Evolutionary conservation across 2,797 vertebrate genomes (phyloP).

Genomic region (Hirundo rustica): DNA sequence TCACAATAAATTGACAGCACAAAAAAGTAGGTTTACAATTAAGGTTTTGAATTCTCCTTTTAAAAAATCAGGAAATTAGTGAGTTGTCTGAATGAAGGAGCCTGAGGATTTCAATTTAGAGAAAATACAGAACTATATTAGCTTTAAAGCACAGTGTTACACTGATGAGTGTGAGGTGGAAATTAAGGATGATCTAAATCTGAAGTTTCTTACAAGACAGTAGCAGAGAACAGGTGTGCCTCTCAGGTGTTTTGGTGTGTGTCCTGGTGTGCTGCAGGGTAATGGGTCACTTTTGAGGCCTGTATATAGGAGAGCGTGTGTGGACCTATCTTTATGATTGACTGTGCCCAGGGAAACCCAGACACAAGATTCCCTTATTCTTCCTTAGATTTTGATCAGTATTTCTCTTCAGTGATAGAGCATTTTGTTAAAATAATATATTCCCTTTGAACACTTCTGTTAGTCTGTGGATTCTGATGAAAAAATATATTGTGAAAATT

Average conservation of each 20-base stretch:
- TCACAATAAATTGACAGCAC: neutral
- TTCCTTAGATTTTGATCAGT: neutral
- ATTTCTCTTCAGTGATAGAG: neutral
- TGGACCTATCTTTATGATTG: neutral
- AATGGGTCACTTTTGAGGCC: neutral
- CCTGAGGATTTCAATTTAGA: neutral
- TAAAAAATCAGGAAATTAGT: neutral
- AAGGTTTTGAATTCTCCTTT: neutral
- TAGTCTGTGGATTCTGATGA: neutral
- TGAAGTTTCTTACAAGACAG: neutral
- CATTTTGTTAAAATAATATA: neutral
- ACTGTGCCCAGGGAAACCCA: neutral
- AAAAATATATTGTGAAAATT: neutral
- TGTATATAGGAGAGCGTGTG: neutral
- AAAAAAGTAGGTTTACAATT: neutral
- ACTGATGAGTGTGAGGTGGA: neutral
- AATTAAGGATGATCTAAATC: neutral
- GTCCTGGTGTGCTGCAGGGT: neutral
- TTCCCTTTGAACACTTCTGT: neutral
- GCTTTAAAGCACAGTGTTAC: neutral
- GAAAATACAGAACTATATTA: neutral
- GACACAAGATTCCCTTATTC: neutral
- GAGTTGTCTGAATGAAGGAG: neutral
- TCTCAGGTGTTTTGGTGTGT: neutral
- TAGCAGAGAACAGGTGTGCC: neutral